Evolutionary conservation across 2,888 invertebrate genomes (phyloP), one percentile per base, ranked within the genome.

Genomic region (Petrolisthes cinctipes): DNA sequence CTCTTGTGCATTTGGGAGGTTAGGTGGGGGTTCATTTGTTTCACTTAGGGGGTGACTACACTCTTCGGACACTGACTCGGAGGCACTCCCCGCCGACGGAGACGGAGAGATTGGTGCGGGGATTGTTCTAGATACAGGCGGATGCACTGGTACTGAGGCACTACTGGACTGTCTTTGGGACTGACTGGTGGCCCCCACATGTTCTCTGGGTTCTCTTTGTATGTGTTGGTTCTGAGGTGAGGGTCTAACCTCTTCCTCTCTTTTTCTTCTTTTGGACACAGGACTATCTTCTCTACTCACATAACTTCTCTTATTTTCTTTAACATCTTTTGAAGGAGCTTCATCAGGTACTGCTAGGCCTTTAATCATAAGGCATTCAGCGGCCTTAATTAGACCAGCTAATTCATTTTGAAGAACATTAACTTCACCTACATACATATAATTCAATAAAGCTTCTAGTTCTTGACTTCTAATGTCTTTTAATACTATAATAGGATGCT

Each of bases 351-450:
- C 90, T 51, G 90, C 89, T 37, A 90, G 73, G 56, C 90, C 90
- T 86, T 90, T 90, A 11, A 90, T 88, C 85, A 85, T 87, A 61
- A 90, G 81, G 85, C 89, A 90, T 82, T 90, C 90, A 9, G 90
- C 90, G 7, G 90, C 90, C 80, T 90, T 90, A 53, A 90, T 90
- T 20, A 90, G 81, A 20, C 89, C 89, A 20, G 90, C 83, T 51
- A 90, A 80, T 89, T 90, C 89, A 54, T 90, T 87, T 75, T 90
- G 90, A 56, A 90, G 78, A 9, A 90, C 90, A 79, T 90, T 90
- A 37, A 90, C 90, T 84, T 90, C 90, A 80, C 90, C 90, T 85
- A 87, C 88, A 82, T 90, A 90, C 90, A 90, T 90, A 75, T 90
- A 90, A 83, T 83, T 88, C 68, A 90, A 68, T 17, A 90, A 82